Conservation (phyloP, 1,140 invertebrate species). For the Carcinoscorpius rotundicauda region DNA sequence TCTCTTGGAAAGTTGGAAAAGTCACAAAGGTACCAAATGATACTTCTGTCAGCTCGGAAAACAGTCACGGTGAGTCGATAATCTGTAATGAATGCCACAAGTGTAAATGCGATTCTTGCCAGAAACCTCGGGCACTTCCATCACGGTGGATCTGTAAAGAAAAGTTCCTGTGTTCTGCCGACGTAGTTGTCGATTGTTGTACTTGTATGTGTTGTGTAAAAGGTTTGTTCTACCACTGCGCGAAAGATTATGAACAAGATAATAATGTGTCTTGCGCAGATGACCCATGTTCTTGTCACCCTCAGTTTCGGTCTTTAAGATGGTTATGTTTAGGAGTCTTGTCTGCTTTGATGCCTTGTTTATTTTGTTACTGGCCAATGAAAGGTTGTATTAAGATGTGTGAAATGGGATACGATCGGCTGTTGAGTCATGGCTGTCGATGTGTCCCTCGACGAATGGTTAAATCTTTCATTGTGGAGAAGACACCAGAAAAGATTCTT, state of each 20-base stretch:
- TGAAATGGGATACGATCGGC: slow-evolving; percentile 66
- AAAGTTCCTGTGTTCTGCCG: slow-evolving; percentile 70
- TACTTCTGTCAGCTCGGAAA: slow-evolving; percentile 1
- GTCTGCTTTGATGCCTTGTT: slow-evolving; percentile 67
- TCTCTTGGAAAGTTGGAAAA: no score
- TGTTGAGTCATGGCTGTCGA: slow-evolving; percentile 53
- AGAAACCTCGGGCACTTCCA: slow-evolving; percentile 65
- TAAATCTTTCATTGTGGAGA: slow-evolving; percentile 17
- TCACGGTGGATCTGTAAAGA: slow-evolving; percentile 75
- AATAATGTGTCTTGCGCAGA: slow-evolving; percentile 58
- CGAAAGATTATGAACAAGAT: slow-evolving; percentile 52
- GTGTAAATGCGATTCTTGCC: slow-evolving; percentile 76
- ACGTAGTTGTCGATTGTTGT: slow-evolving; percentile 70
- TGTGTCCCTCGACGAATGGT: slow-evolving; percentile 29
- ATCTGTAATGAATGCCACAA: slow-evolving; percentile 71
- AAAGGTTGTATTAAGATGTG: slow-evolving; percentile 59
- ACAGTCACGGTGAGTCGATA: slow-evolving; percentile 42
- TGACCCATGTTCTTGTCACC: slow-evolving; percentile 71
- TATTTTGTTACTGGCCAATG: slow-evolving; percentile 84
- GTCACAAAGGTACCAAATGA: no score
- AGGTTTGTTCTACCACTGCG: slow-evolving; percentile 82
- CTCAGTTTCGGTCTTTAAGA: slow-evolving; percentile 50
- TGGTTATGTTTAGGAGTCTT: slow-evolving; percentile 74
- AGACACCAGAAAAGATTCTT: slow-evolving; percentile 42
- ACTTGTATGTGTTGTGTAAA: slow-evolving; percentile 89